These are phyloP conservation scores for Phortica magna DNA, from an alignment of 2,888 invertebrate species.

Conservation along the genomic window DNA sequence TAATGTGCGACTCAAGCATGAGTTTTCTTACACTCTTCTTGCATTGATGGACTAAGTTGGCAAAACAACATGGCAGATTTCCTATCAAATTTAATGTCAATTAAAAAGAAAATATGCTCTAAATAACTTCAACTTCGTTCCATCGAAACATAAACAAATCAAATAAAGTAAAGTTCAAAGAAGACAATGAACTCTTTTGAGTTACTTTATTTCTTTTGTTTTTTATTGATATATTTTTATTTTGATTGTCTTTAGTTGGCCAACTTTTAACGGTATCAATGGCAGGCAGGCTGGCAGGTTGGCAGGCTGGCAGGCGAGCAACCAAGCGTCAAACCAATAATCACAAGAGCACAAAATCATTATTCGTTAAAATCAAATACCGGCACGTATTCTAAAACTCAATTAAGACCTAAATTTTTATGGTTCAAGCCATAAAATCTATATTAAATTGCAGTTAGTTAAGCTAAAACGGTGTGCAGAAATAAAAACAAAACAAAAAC, in stretches of 20 bases:
- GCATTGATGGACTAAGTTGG: no score
- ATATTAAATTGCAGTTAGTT: conserved; percentile 65
- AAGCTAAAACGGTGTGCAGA: conserved; percentile 31
- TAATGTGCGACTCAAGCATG: no score
- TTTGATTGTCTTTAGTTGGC: background rate
- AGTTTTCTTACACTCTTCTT: no score
- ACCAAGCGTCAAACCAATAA: background rate
- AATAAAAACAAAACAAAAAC: conserved; percentile 29
- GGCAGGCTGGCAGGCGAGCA: no score
- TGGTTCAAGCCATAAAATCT: conserved; percentile 68
- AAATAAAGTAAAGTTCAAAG: background rate
- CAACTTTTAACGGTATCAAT: conserved; percentile 17
- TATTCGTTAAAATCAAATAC: conserved; percentile 59
- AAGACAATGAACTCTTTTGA: background rate
- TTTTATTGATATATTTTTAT: background rate
- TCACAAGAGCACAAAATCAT: background rate
- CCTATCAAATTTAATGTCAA: no score
- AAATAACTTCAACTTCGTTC: background rate
- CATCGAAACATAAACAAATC: background rate
- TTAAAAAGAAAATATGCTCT: background rate
- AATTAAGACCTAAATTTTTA: conserved; percentile 70
- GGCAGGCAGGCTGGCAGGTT: background rate
- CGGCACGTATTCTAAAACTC: conserved; percentile 63
- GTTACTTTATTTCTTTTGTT: background rate
- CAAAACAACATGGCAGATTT: no score